A percentile compares a stretch with the other conserved stretches of the same genome.
These are phyloP conservation scores for Thymallus thymallus DNA, from an alignment of 2,113 vertebrate species.

Conservation along the genomic window DNA sequence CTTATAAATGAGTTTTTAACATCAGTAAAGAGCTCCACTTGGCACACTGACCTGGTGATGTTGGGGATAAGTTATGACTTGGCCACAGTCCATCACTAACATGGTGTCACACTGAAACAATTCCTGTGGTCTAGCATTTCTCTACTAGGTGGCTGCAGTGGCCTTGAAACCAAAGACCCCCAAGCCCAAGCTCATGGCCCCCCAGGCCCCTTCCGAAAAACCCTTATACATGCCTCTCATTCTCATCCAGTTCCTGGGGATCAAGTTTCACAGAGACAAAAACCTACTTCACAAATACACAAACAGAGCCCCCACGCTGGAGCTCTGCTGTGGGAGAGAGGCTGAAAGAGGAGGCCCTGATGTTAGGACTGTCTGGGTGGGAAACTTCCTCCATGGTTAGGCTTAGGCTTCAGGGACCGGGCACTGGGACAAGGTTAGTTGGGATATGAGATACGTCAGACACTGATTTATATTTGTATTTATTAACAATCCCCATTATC, in stretches of 20 bases:
- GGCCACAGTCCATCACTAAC: not conserved
- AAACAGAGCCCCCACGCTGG: not conserved
- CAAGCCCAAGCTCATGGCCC: not conserved
- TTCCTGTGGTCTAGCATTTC: conserved; percentile 27
- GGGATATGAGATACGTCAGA: not conserved
- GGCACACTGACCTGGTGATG: conserved; percentile 8
- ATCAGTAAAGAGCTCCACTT: not conserved
- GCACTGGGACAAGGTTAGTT: conserved; percentile 11
- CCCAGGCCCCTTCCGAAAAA: conserved; percentile 11
- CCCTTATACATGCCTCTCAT: conserved; percentile 29
- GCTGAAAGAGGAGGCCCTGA: not conserved
- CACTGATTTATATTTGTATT: not conserved
- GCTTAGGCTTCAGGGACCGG: not conserved
- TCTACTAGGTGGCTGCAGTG: not conserved
- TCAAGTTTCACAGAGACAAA: conserved; percentile 17
- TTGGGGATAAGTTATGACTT: not conserved
- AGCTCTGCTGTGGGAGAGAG: not conserved
- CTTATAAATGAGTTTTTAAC: not conserved
- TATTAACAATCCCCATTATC: too few species aligned
- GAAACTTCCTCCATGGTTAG: conserved; percentile 20
- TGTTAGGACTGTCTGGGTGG: conserved; percentile 12
- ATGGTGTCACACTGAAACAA: conserved; percentile 21
- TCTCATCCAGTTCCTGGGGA: conserved; percentile 13
- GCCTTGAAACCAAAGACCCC: conserved; percentile 36
- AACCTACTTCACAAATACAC: conserved; percentile 17